Percentiles rank a stretch among this genome's conserved stretches.
Evolutionary conservation across 2,113 vertebrate genomes (phyloP).

Genomic region (Jaculus jaculus): DNA sequence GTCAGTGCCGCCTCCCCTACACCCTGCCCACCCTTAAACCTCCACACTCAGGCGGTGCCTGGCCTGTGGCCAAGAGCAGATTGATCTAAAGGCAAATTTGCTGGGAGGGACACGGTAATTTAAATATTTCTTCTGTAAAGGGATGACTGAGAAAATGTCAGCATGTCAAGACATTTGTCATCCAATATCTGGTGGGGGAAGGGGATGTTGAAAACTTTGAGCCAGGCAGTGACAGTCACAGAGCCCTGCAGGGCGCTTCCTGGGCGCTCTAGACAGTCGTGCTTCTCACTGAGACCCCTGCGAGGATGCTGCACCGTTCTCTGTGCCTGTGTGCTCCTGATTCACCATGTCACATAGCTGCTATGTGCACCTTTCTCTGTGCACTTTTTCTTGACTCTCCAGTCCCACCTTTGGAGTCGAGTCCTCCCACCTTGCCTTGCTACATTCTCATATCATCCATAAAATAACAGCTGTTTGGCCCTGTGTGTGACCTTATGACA

Average conservation of each 20-base stretch:
- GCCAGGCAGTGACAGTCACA: neutral
- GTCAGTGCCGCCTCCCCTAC: neutral
- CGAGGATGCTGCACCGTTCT: neutral
- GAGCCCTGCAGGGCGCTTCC: neutral
- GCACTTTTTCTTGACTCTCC: conserved; percentile 9
- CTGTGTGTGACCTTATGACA: neutral
- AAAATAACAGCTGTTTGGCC: neutral
- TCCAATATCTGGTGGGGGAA: neutral
- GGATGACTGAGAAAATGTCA: conserved; percentile 22
- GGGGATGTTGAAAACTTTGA: neutral
- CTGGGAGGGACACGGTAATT: neutral
- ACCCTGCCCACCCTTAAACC: neutral
- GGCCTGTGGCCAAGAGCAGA: neutral
- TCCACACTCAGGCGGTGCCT: neutral
- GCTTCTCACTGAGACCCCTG: neutral
- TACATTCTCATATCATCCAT: neutral
- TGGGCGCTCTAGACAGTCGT: neutral
- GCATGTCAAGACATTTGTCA: conserved; percentile 35
- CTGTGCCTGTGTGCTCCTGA: neutral
- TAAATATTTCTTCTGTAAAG: conserved; percentile 63
- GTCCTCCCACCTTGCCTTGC: neutral
- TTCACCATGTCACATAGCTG: neutral
- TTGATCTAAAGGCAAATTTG: conserved; percentile 38
- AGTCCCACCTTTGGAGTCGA: neutral
- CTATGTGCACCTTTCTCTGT: neutral